Conservation (phyloP, 2,797 vertebrate species). For the Leptoclinus maculatus region DNA sequence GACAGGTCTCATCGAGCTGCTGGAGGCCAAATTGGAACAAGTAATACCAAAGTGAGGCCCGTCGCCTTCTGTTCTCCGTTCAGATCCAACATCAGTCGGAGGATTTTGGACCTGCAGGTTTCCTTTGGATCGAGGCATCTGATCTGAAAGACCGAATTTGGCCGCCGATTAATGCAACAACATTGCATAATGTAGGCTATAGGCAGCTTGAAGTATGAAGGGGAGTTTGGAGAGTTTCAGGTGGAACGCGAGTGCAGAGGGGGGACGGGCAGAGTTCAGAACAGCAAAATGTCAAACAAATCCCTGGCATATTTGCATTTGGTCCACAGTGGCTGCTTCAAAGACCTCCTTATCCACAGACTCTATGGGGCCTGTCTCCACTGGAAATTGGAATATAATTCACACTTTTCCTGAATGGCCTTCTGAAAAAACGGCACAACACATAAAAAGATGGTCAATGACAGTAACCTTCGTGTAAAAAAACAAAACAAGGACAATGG, state of each 20-base stretch:
- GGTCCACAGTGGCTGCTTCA: constrained; percentile 32
- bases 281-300: constrained; percentile 22
- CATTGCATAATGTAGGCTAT: constrained; percentile 31
- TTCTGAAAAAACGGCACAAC: background rate
- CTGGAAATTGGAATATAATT: constrained; percentile 46
- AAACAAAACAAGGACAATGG: constrained; percentile 2
- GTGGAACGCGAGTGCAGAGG: background rate
- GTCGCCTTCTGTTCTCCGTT: constrained; percentile 4
- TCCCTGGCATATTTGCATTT: constrained; percentile 35
- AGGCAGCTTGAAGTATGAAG: constrained; percentile 37
- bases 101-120: constrained; percentile 46
- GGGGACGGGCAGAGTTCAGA: constrained; percentile 2
- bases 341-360: constrained; percentile 25
- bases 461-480: background rate
- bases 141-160: constrained; percentile 56
- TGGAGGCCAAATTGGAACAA: constrained; percentile 54
- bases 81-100: constrained; percentile 47
- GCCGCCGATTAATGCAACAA: constrained; percentile 46
- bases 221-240: constrained; percentile 28
- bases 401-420: constrained; percentile 24
- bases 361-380: constrained; percentile 21
- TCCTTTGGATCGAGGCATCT: constrained; percentile 33
- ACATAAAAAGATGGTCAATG: constrained; percentile 16
- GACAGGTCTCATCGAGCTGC: constrained; percentile 34
- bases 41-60: constrained; percentile 22